Percentiles rank a stretch among this genome's conserved stretches.
These are phyloP conservation scores for Bos javanicus DNA, from an alignment of 2,113 vertebrate species.

Conservation along the genomic window DNA sequence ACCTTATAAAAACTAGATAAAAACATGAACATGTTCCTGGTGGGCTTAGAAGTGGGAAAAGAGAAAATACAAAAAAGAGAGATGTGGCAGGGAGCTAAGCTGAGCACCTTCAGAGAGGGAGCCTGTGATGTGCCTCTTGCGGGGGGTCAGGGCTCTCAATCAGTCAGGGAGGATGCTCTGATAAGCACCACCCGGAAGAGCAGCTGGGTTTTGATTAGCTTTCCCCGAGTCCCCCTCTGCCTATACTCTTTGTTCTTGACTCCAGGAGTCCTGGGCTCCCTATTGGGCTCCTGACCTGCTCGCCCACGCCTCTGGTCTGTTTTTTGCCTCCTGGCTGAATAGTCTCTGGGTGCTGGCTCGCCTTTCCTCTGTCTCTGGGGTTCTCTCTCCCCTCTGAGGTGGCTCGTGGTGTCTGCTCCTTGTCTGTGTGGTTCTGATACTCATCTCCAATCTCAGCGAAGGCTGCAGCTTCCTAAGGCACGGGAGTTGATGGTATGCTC, in stretches of 20 bases:
- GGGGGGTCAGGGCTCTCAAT: background rate
- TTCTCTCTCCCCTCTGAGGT: background rate
- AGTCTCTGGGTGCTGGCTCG: background rate
- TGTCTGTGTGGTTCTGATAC: background rate
- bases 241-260: background rate
- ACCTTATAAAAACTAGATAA: background rate
- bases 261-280: background rate
- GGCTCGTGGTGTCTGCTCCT: background rate
- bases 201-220: background rate
- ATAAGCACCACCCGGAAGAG: background rate
- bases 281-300: background rate
- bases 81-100: background rate
- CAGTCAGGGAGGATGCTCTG: background rate
- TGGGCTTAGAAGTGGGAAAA: fast-evolving
- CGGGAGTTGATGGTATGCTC: background rate
- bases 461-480: background rate
- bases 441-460: background rate
- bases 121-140: background rate
- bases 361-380: background rate
- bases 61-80: background rate
- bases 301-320: background rate
- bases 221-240: background rate
- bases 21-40: background rate
- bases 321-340: background rate
- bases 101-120: background rate